Evolutionary conservation across 2,888 invertebrate genomes (phyloP).

Genomic region (Drosophila fulvimacula): DNA sequence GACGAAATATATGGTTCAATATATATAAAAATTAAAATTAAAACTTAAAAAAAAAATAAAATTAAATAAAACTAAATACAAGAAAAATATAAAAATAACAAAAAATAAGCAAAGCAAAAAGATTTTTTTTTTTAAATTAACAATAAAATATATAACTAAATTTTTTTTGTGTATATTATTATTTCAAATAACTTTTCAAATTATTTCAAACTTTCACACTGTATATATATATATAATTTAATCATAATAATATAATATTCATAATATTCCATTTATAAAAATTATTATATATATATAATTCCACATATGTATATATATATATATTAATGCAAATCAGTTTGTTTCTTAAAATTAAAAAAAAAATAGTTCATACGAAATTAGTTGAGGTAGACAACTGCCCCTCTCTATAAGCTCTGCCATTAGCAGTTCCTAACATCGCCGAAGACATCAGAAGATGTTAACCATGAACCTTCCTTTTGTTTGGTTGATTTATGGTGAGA

Average conservation of each 20-base stretch:
- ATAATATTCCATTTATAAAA: no score
- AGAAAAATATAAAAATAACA: no score
- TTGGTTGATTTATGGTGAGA: slow-evolving; percentile 37
- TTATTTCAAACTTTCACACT: no score
- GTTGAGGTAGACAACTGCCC: neutral
- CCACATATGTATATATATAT: neutral
- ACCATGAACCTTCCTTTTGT: slow-evolving; percentile 15
- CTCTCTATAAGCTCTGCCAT: slow-evolving; percentile 1
- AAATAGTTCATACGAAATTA: slow-evolving; percentile 4
- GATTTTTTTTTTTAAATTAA: no score
- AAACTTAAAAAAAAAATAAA: no score
- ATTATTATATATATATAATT: neutral
- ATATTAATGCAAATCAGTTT: neutral
- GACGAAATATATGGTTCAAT: neutral
- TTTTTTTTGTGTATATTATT: no score
- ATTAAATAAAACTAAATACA: neutral
- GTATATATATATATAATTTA: neutral
- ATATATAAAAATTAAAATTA: neutral
- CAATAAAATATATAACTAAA: neutral
- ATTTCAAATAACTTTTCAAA: no score
- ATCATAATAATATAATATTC: neutral
- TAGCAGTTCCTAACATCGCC: neutral
- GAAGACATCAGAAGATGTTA: slow-evolving; percentile 1
- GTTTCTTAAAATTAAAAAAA: neutral
- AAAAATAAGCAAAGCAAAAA: no score